Evolutionary conservation across 2,113 vertebrate genomes (phyloP), one percentile per base, ranked within the genome.

Genomic region (Oncorhynchus keta): DNA sequence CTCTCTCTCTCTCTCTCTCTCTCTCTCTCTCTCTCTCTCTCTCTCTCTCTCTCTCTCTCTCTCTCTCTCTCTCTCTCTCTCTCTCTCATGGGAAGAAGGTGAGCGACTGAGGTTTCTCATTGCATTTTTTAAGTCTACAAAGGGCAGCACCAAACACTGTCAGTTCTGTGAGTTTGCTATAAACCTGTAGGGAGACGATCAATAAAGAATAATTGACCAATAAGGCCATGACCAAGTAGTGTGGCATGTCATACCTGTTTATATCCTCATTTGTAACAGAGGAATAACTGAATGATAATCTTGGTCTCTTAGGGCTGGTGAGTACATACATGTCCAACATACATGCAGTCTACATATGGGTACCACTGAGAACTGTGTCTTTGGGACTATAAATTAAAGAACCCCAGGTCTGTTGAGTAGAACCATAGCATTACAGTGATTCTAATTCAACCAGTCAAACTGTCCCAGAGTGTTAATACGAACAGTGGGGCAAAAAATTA

Each of bases 61-160:
- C 87, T 45, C 87, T 9, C 39, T 45, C 39, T 45, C 87, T 45
- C 87, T n/a, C 81, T 86, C 81, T 11, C 39, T 11, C 39, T 9
- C 39, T 45, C 39, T 45, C 87, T 45, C 87, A 89, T 91, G 89
- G 90, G 88, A 85, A 84, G 90, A 88, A 89, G 85, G 65, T 20
- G 72, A 85, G 89, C 90, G 91, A 92, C 84, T 94, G 91, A 94
- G 93, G 93, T 94, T 92, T 89, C 79, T 91, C 91, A 89, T 90
- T 93, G 92, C 89, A 89, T 87, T 90, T 88, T 78, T 89, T 87
- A 84, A 89, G 88, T 86, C 89, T 87, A 81, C 84, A 79, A 86
- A 84, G 86, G 92, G 91, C 91, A 93, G 92, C 93, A 93, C 90
- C 90, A 45, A 45, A 45, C 9, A 90, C 91, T 79, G 77, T 87